phyloP scores from a whole-genome alignment of 2,888 invertebrate genomes.

The Caprella mutica region DNA sequence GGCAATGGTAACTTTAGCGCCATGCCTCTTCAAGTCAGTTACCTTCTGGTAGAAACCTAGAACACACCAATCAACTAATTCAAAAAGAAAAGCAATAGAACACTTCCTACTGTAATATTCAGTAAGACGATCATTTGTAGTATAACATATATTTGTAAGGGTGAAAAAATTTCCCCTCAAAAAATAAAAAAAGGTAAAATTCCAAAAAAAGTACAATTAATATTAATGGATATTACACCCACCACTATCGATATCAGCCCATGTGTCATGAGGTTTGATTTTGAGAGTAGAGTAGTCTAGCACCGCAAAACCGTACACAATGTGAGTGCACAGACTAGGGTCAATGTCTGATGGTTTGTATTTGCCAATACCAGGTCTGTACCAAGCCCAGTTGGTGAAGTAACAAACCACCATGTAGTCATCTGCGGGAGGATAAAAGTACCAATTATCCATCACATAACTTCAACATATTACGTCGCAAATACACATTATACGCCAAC shows the following conservation, averaged over 20 bases:
- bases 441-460: not conserved
- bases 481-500: not conserved
- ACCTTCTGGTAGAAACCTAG: slow-evolving; percentile 70
- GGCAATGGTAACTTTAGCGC: slow-evolving; percentile 66
- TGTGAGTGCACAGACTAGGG: slow-evolving; percentile 73
- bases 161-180: no score
- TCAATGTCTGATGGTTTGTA: slow-evolving; percentile 72
- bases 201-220: no score
- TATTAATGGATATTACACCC: no score
- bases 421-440: not conserved
- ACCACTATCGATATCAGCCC: slow-evolving; percentile 38
- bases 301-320: slow-evolving; percentile 84
- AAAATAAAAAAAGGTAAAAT: no score
- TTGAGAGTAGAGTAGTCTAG: slow-evolving; percentile 60
- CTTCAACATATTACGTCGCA: not conserved
- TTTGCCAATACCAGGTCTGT: slow-evolving; percentile 57
- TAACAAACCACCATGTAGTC: slow-evolving; percentile 54
- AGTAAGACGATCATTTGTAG: not conserved
- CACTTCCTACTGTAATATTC: not conserved
- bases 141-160: no score
- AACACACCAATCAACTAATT: not conserved
- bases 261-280: slow-evolving; percentile 69
- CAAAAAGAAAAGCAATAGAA: not conserved
- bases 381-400: slow-evolving; percentile 76
- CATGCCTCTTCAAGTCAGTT: slow-evolving; percentile 53